Evolutionary conservation across 2,113 vertebrate species (phyloP).

Genomic region (Uria lomvia): DNA sequence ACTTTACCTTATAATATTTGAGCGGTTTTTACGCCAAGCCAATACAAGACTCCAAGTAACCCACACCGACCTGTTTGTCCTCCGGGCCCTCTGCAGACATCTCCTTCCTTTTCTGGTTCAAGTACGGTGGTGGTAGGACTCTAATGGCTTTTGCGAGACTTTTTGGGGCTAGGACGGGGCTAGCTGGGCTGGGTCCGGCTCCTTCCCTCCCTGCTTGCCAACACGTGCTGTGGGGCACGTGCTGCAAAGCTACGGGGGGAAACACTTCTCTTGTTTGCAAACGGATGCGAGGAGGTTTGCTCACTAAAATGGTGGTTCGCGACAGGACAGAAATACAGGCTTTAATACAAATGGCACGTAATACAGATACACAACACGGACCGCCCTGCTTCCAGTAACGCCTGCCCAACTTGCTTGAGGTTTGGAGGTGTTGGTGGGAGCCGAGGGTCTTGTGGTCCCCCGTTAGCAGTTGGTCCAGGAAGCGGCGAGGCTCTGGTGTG

Average conservation of each 20-base stretch:
- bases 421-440: neutral
- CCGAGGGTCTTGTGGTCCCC: neutral
- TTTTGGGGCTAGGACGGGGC: neutral
- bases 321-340: neutral
- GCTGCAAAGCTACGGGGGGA: neutral
- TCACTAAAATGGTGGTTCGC: neutral
- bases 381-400: neutral
- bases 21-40: neutral
- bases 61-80: neutral
- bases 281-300: neutral
- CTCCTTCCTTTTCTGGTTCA: neutral
- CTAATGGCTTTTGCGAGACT: neutral
- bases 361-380: neutral
- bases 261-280: neutral
- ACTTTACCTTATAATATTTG: neutral
- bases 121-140: neutral
- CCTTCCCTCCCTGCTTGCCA: neutral
- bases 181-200: neutral
- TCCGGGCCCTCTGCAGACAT: neutral
- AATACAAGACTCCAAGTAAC: neutral
- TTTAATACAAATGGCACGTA: neutral
- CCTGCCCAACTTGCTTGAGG: neutral
- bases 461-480: neutral
- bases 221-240: fast-evolving
- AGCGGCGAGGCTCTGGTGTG: neutral